Evolutionary conservation across 2,797 vertebrate species (phyloP).

Genomic region (Micrastur ruficollis): DNA sequence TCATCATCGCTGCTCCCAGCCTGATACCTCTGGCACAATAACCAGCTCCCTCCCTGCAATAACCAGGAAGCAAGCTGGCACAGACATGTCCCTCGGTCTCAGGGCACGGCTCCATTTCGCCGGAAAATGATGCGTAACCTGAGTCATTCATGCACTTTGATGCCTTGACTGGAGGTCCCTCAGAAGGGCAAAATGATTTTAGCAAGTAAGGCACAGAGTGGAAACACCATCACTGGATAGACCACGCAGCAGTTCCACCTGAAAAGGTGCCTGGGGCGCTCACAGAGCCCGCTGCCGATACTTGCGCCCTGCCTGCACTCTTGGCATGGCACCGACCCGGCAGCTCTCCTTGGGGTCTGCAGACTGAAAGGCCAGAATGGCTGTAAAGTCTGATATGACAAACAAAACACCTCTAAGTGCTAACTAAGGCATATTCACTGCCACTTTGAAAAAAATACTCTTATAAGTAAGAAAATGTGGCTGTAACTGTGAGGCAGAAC

Average conservation of each 20-base stretch:
- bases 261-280: neutral
- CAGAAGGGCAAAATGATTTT: neutral
- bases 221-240: neutral
- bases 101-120: neutral
- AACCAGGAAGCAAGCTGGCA: neutral
- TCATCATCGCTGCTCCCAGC: fast-evolving
- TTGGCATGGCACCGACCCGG: fast-evolving
- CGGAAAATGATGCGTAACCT: neutral
- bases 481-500: neutral
- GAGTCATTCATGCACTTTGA: neutral
- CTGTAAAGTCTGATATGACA: neutral
- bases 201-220: fast-evolving
- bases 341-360: neutral
- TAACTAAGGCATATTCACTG: neutral
- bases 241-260: neutral
- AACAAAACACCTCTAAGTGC: neutral
- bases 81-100: fast-evolving
- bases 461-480: neutral
- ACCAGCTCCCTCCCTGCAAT: neutral
- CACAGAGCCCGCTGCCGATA: fast-evolving
- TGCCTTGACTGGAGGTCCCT: neutral
- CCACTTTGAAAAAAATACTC: neutral
- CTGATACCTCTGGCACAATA: neutral
- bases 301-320: neutral
- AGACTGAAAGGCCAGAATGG: neutral